Conservation (phyloP, 2,888 invertebrate species). For the Marasmarcha lunaedactyla region DNA sequence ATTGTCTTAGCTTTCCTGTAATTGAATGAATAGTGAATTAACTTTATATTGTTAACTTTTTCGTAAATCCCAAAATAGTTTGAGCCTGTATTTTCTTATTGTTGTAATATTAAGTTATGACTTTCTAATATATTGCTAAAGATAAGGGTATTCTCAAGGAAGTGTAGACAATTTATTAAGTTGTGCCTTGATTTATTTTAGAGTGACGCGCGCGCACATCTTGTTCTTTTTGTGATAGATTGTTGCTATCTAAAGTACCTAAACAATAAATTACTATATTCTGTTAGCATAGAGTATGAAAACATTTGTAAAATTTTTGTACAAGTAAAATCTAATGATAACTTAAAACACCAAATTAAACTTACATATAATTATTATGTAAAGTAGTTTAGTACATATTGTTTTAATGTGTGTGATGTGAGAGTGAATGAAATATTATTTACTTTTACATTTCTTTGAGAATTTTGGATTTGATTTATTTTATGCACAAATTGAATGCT, state of each 20-base stretch:
- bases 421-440: not conserved
- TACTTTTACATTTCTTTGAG: not conserved
- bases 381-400: not conserved
- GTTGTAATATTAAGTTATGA: not conserved
- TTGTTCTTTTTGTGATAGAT: conserved; percentile 16
- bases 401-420: not conserved
- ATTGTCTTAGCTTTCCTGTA: conserved; percentile 37
- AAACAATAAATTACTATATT: conserved; percentile 6
- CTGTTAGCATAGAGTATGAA: not conserved
- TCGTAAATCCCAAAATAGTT: conserved; percentile 24
- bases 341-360: no score
- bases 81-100: conserved; percentile 24
- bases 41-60: conserved; percentile 27
- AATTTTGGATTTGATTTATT: not conserved
- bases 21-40: conserved; percentile 23
- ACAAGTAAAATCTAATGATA: not conserved
- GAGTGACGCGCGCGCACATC: conserved; percentile 11
- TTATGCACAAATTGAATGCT: conserved; percentile 37
- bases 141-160: conserved; percentile 27
- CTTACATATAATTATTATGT: no score
- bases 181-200: conserved; percentile 18
- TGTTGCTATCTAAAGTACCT: conserved; percentile 16
- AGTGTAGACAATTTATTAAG: conserved; percentile 34
- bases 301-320: not conserved
- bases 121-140: not conserved